Percentiles rank a stretch among this genome's conserved stretches.
Evolutionary conservation across 2,113 vertebrate species (phyloP).

Genomic region (Mus spicilegus): DNA sequence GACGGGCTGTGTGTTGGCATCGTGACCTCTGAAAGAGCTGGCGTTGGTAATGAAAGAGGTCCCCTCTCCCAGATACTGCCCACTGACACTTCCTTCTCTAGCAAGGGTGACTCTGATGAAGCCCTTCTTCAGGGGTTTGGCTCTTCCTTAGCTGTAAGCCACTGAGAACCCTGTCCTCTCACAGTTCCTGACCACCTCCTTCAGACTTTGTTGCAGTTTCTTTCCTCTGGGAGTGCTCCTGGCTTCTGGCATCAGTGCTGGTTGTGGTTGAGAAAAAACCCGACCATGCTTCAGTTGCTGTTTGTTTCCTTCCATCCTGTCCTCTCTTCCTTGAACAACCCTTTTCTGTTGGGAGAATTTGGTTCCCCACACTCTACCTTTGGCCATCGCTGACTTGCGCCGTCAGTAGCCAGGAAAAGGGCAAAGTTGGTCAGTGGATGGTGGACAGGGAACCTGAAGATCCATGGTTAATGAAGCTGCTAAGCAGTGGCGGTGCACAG

Average conservation of each 20-base stretch:
- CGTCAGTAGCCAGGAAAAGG: too few species aligned
- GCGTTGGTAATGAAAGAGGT: conserved; percentile 89
- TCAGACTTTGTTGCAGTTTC: neutral
- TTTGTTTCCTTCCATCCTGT: neutral
- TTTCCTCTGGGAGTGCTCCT: rapidly evolving
- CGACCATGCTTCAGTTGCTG: rapidly evolving
- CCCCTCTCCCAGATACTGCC: too few species aligned
- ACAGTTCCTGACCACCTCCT: too few species aligned
- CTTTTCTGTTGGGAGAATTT: too few species aligned
- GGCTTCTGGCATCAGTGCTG: neutral
- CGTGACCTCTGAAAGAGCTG: conserved; percentile 93
- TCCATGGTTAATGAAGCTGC: rapidly evolving
- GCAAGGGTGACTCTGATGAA: too few species aligned
- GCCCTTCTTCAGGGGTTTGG: neutral
- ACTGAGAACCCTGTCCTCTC: rapidly evolving
- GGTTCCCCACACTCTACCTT: rapidly evolving
- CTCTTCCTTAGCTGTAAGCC: neutral
- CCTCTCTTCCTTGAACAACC: neutral
- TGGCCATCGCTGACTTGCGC: too few species aligned
- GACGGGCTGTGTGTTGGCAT: conserved; percentile 90
- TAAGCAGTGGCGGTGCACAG: rapidly evolving
- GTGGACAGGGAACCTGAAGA: neutral
- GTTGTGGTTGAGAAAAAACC: too few species aligned
- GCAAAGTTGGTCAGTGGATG: rapidly evolving
- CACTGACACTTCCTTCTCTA: rapidly evolving